Evolutionary conservation across 2,113 vertebrate species (phyloP), one percentile per base, ranked within the genome.

Genomic region (Melanerpes formicivorus): DNA sequence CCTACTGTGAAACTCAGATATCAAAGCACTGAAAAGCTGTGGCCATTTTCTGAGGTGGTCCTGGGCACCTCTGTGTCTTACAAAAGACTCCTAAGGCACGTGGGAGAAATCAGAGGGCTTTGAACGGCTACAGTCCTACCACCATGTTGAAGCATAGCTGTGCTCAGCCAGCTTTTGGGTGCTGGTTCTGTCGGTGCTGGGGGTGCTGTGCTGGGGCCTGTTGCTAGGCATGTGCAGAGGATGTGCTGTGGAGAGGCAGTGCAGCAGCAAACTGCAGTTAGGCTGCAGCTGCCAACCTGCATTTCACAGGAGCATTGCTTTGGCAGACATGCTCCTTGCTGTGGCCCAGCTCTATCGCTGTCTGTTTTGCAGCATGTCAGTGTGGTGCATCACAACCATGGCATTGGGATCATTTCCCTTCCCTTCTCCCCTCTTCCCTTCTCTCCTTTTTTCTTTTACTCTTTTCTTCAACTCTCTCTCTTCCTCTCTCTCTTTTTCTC

Each of bases 181-280:
- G 71, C 58, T 40, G 54, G 37, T 32, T 81, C 32, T 52, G 66
- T 44, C 83, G 2, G 34, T 88, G 50, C 84, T 58, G 76, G 44
- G 67, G 55, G 8, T 55, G 29, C 71, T 60, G 82, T 55, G 74
- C 87, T 52, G 14, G 37, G 60, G 12, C 7, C 23, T 72, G 42
- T 71, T 84, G 60, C 73, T 48, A 34, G 81, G 58, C 1, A 0
- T 48, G 26, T n/a, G n/a, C 64, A 87, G 90, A 69, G 59, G 26
- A 16, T 58, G 37, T 56, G 89, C 62, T 74, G 34, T 92, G 74
- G 59, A 74, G 70, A 93, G 23, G 55, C 91, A 95, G 82, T 63
- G 88, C 52, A 14, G 4, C 9, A 62, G 59, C 55, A 84, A 70
- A 52, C 87, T 77, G 56, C 55, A 52, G 48, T 63, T 9, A 55